phyloP scores from a whole-genome alignment of 2,113 vertebrate species.

The Notothenia coriiceps region DNA sequence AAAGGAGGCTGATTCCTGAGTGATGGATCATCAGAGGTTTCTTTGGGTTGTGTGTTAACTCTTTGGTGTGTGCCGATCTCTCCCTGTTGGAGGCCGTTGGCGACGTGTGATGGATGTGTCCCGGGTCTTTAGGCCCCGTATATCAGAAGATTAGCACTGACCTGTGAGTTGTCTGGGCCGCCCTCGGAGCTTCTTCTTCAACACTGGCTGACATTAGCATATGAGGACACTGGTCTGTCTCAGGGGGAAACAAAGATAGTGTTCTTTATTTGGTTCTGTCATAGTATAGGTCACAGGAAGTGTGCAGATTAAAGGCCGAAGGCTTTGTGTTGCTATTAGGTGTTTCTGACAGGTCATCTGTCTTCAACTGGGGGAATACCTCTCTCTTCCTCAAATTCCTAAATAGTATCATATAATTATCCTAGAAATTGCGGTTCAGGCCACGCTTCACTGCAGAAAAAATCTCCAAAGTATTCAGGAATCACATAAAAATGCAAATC shows the following conservation, averaged over 20 bases:
- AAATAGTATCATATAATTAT: constrained; percentile 74
- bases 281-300: constrained; percentile 73
- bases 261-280: constrained; percentile 76
- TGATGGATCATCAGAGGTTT: constrained; percentile 81
- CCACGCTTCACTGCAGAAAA: constrained; percentile 51
- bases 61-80: constrained; percentile 71
- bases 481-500: constrained; percentile 80
- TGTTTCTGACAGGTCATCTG: constrained; percentile 75
- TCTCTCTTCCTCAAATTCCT: constrained; percentile 63
- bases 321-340: constrained; percentile 72
- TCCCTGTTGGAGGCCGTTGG: constrained; percentile 73
- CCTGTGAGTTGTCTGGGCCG: constrained; percentile 78
- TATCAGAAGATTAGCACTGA: constrained; percentile 86
- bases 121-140: constrained; percentile 79
- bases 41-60: constrained; percentile 77
- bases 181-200: constrained; percentile 77
- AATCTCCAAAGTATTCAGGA: constrained; percentile 50
- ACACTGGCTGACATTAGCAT: constrained; percentile 78
- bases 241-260: constrained; percentile 74
- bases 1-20: constrained; percentile 68
- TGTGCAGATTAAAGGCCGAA: constrained; percentile 72
- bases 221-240: constrained; percentile 76
- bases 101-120: constrained; percentile 81
- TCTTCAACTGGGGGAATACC: constrained; percentile 62
- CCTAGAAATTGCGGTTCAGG: constrained; percentile 64